Conservation (phyloP, 2,888 invertebrate species). For the Conchocele bisecta region DNA sequence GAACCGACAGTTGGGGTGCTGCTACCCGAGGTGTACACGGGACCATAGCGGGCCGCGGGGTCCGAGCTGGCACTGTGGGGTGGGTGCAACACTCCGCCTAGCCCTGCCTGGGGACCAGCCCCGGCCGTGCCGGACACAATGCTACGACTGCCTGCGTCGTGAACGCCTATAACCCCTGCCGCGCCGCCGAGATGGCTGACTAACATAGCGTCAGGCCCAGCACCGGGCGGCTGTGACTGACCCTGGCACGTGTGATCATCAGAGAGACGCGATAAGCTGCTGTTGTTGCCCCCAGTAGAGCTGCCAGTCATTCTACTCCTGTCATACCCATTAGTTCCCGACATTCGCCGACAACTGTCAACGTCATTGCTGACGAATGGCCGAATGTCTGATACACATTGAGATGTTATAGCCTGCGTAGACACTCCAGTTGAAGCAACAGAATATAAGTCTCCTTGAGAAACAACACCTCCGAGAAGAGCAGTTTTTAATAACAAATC, state of each 20-base stretch:
- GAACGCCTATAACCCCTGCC: conserved; percentile 41
- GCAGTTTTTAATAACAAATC: conserved; percentile 46
- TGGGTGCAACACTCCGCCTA: conserved; percentile 64
- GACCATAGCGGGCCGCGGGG: conserved; percentile 50
- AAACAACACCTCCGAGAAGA: conserved; percentile 26
- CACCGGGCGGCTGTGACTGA: conserved; percentile 49
- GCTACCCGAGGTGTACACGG: conserved; percentile 31
- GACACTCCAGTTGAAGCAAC: neutral
- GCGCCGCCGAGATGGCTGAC: conserved; percentile 52
- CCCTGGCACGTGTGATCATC: conserved; percentile 63
- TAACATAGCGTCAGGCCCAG: conserved; percentile 60
- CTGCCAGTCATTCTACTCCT: conserved; percentile 74
- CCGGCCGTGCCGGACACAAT: conserved; percentile 54
- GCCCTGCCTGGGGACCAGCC: conserved; percentile 61
- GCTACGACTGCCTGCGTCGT: conserved; percentile 46
- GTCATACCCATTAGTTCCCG: conserved; percentile 71
- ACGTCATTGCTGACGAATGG: conserved; percentile 61
- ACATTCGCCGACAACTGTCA: conserved; percentile 68
- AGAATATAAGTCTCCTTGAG: conserved; percentile 4
- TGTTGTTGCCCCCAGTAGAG: conserved; percentile 57
- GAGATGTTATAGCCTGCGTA: conserved; percentile 15
- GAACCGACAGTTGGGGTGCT: conserved; percentile 49
- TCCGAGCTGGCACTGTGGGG: conserved; percentile 67
- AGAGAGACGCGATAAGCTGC: conserved; percentile 63
- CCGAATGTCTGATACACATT: conserved; percentile 42